Percentiles rank a stretch among this genome's conserved stretches.
phyloP scores from a whole-genome alignment of 1,140 invertebrate species.

The Neodiprion pinetum region DNA sequence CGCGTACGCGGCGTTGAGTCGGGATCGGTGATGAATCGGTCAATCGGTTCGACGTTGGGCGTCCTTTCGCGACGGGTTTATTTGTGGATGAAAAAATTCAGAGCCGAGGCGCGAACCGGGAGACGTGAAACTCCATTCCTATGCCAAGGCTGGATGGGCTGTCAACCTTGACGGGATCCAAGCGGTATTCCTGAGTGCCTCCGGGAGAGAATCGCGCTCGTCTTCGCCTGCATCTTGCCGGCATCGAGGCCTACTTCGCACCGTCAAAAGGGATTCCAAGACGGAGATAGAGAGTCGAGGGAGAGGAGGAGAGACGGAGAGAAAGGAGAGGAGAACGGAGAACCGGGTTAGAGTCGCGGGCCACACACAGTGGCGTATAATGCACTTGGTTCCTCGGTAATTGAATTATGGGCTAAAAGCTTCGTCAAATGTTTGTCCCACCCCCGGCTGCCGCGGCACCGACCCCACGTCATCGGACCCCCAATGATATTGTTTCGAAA shows the following conservation, averaged over 20 bases:
- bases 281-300: background rate
- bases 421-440: slow-evolving; percentile 48
- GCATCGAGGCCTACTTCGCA: background rate
- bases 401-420: slow-evolving; percentile 52
- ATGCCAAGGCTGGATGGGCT: background rate
- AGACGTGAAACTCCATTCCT: background rate
- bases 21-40: slow-evolving; percentile 20
- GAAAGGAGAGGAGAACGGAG: background rate
- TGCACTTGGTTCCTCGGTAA: slow-evolving; percentile 50
- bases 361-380: slow-evolving; percentile 47
- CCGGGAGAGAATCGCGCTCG: background rate
- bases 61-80: background rate
- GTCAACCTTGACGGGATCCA: slow-evolving; percentile 41
- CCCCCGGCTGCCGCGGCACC: slow-evolving; percentile 7
- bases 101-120: slow-evolving; percentile 27
- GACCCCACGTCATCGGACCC: background rate
- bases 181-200: slow-evolving; percentile 29
- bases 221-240: background rate
- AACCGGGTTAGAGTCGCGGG: background rate
- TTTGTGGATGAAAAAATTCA: slow-evolving; percentile 16
- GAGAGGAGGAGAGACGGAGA: background rate
- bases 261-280: background rate
- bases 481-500: slow-evolving; percentile 51
- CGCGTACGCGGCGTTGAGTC: slow-evolving; percentile 11
- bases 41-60: no score